Percentiles rank a stretch among this genome's conserved stretches.
phyloP scores from a whole-genome alignment of 2,888 invertebrate species.

The Melikaiella ostensackeni region DNA sequence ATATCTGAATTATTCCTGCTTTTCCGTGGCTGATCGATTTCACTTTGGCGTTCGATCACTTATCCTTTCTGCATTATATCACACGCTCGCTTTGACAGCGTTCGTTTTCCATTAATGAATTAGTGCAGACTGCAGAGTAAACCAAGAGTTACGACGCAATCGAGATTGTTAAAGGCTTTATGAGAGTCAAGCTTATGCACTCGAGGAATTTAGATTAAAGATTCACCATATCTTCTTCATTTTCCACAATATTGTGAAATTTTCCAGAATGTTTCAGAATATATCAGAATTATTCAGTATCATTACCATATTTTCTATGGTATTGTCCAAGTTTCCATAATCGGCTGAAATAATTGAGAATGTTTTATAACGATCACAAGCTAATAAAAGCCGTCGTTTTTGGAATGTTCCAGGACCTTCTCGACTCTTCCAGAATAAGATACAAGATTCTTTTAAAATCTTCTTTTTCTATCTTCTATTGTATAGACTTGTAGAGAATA shows the following conservation, averaged over 20 bases:
- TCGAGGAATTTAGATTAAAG: not conserved
- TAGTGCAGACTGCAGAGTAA: not conserved
- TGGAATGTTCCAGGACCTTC: too few species aligned
- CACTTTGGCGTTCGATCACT: not conserved
- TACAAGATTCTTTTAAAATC: too few species aligned
- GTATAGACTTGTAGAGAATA: too few species aligned
- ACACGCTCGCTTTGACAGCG: constrained; percentile 2
- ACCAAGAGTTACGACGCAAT: not conserved
- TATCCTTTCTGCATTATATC: not conserved
- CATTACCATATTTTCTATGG: too few species aligned
- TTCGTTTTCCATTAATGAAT: constrained; percentile 15
- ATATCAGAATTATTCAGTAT: not conserved
- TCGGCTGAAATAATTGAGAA: too few species aligned
- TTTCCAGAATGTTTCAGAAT: not conserved
- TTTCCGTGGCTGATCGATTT: constrained; percentile 4
- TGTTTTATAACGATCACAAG: too few species aligned
- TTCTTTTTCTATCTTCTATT: too few species aligned
- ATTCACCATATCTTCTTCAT: not conserved
- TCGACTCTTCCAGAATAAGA: too few species aligned
- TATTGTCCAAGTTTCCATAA: too few species aligned
- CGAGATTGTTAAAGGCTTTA: not conserved
- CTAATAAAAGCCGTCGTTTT: too few species aligned
- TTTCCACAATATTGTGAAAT: not conserved
- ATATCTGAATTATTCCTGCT: not conserved
- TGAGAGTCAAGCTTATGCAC: not conserved